Conservation (phyloP, 2,888 invertebrate genomes). For the Philereme vetulata region DNA sequence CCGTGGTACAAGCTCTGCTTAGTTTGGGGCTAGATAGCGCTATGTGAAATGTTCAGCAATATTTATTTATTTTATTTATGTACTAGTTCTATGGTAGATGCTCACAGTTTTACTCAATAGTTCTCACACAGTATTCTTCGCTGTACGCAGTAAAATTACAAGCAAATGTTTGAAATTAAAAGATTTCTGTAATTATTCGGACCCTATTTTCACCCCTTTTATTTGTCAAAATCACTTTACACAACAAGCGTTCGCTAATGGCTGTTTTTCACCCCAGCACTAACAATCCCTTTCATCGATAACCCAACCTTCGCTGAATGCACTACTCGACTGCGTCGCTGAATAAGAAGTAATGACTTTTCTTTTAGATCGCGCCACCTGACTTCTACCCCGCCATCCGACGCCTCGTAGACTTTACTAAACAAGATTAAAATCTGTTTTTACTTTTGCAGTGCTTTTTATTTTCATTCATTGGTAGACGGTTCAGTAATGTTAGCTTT, state of each 20-base stretch:
- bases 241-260: conserved; percentile 27
- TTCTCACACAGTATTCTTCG: too few relatives aligned
- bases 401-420: conserved; percentile 66
- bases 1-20: too few relatives aligned
- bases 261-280: conserved; percentile 30
- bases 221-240: conserved; percentile 24
- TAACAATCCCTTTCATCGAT: conserved; percentile 48
- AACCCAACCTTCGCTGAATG: conserved; percentile 50
- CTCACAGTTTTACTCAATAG: too few relatives aligned
- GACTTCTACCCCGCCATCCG: conserved; percentile 67
- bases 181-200: background rate
- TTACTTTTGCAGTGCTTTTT: conserved; percentile 50
- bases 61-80: too few relatives aligned
- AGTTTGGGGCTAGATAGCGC: too few relatives aligned
- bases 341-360: conserved; percentile 82
- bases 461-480: conserved; percentile 36
- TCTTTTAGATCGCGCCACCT: conserved; percentile 75
- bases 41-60: too few relatives aligned
- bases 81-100: too few relatives aligned
- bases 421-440: conserved; percentile 77
- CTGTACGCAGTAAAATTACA: too few relatives aligned
- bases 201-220: conserved; percentile 3
- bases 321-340: conserved; percentile 51
- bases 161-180: too few relatives aligned
- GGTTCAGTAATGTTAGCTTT: conserved; percentile 33